These are phyloP conservation scores for Syngnathus acus DNA, from an alignment of 2,797 vertebrate genomes.

Conservation along the genomic window DNA sequence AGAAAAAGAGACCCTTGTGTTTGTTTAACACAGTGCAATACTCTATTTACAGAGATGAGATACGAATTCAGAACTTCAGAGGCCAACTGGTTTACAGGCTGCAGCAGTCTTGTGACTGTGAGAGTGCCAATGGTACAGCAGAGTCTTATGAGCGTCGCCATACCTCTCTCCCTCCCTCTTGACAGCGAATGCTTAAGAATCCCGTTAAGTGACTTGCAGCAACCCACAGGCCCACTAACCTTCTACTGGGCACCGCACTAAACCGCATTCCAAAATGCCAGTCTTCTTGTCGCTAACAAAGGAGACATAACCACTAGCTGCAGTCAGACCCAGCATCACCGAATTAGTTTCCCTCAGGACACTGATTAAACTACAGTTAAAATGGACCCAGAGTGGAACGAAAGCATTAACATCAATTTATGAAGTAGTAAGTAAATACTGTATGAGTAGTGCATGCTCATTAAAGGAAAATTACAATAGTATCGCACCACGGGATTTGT, in stretches of 20 bases:
- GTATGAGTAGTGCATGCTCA: slow-evolving; percentile 4
- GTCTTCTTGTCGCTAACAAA: slow-evolving; percentile 14
- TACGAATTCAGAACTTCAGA: slow-evolving; percentile 48
- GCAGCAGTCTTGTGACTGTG: slow-evolving; percentile 56
- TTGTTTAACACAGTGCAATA: slow-evolving; percentile 25
- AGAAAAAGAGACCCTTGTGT: slow-evolving; percentile 29
- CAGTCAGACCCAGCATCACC: slow-evolving; percentile 11
- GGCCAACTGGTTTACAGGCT: slow-evolving; percentile 29
- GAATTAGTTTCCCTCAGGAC: slow-evolving; percentile 14
- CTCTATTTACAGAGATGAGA: slow-evolving; percentile 21
- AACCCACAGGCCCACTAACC: slow-evolving; percentile 29
- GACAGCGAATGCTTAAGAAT: slow-evolving; percentile 4
- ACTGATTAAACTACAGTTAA: slow-evolving; percentile 32
- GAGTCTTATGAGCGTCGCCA: slow-evolving; percentile 54
- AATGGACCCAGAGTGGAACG: not conserved
- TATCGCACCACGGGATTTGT: not conserved
- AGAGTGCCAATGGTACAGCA: slow-evolving; percentile 41
- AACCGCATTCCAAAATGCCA: not conserved
- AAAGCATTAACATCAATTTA: slow-evolving; percentile 3
- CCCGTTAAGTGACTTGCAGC: slow-evolving; percentile 3
- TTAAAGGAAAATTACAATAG: slow-evolving; percentile 5
- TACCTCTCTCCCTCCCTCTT: slow-evolving; percentile 27
- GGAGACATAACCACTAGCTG: slow-evolving; percentile 10
- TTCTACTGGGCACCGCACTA: slow-evolving; percentile 5
- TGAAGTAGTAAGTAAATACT: not conserved